Evolutionary conservation across 2,888 invertebrate genomes (phyloP), one percentile per base, ranked within the genome.

Genomic region (Cheilosia scutellata): DNA sequence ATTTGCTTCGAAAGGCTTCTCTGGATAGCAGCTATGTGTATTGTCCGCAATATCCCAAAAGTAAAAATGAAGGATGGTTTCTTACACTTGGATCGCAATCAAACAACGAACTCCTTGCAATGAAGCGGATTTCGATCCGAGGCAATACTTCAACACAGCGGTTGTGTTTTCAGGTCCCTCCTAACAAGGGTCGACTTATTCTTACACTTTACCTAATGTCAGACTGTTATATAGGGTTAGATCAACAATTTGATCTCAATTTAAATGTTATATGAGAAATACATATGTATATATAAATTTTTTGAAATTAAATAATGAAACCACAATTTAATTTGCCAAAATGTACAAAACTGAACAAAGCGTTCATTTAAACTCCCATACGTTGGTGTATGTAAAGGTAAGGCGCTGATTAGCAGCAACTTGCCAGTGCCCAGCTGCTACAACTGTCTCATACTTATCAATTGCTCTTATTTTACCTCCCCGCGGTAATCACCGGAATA

Each of bases 31-130:
- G 94, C 88, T 95, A 95, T 20, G 96, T 96, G n/a, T 93, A 95
- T 83, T 96, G 97, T 82, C 96, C 97, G 0, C 95, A 95, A 84
- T 99, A 98, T 93, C 96, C 97, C 1, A 98, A 98, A 91, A 95
- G 96, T 44, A 99, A 99, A 93, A 97, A 97, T 90, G 99, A 99
- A 91, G 97, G 98, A 74, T 99, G 99, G 99, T 96, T 99, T 92
- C 90, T 98, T 2, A 94, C 98, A 0, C 93, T 99, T 7, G 98
- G 98, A 2, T 94, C 95, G 29, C 92, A 95, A 27, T 95, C 95
- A 68, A 93, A 93, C 0, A 94, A 94, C 29, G 97, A 98, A 89
- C 93, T 99, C 42, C 92, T 96, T 86, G 97, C 98, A 1, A 92
- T 99, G 90, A 98, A 98, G 91, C 93, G 98, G 63, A 93, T 96